Evolutionary conservation across 2,888 invertebrate species (phyloP).

Genomic region (Argyra leucocephala): DNA sequence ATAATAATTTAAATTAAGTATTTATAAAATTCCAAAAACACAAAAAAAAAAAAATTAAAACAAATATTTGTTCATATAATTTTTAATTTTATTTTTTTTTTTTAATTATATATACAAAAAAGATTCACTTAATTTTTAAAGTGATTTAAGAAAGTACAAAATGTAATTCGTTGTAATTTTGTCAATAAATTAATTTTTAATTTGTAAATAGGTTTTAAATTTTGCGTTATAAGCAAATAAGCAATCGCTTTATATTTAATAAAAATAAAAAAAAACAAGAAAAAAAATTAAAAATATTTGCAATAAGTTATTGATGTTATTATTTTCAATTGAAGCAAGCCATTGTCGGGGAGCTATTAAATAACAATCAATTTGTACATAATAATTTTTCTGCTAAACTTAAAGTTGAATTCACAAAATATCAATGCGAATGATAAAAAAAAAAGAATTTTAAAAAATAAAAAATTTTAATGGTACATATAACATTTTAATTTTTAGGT

Average conservation of each 20-base stretch:
- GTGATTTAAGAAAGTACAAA: not conserved
- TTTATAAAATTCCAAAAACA: not conserved
- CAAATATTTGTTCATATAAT: not conserved
- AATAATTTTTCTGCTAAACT: not conserved
- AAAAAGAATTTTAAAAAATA: not conserved
- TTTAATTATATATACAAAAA: not conserved
- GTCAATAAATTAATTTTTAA: constrained; percentile 3
- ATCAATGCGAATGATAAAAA: not conserved
- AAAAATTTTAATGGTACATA: no score
- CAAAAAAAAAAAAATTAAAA: not conserved
- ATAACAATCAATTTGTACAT: not conserved
- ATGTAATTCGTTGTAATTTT: constrained; percentile 6
- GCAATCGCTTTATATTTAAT: no score
- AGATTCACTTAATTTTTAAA: constrained; percentile 3
- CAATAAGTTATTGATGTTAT: not conserved
- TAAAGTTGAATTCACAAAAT: not conserved
- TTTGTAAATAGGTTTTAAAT: not conserved
- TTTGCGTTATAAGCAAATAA: not conserved
- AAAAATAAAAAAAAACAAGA: no score
- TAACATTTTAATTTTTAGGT: not conserved
- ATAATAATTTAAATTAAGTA: not conserved
- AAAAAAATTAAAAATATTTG: not conserved
- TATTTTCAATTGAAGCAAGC: not conserved
- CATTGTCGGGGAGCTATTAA: not conserved
- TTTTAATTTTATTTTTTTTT: not conserved